Evolutionary conservation across 1,140 invertebrate genomes (phyloP).

Genomic region (Bombus polaris): DNA sequence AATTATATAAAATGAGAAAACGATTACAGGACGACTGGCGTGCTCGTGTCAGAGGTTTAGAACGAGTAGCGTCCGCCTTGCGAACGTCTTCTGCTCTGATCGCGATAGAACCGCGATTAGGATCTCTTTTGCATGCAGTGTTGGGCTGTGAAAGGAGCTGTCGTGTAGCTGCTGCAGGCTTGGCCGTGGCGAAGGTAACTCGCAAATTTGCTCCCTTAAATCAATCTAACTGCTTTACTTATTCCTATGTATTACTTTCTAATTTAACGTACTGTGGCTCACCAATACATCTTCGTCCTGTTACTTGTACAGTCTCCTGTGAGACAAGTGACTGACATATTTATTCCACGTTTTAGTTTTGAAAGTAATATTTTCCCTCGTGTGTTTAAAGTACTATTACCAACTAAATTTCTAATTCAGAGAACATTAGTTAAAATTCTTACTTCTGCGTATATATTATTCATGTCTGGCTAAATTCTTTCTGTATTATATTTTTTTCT

Average conservation of each 20-base stretch:
- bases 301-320: no score
- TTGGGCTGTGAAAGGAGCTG: conserved; percentile 85
- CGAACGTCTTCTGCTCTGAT: conserved; percentile 81
- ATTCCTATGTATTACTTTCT: neutral
- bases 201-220: conserved; percentile 31
- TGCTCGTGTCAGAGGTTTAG: conserved; percentile 83
- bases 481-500: no score
- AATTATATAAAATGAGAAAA: neutral
- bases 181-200: conserved; percentile 83
- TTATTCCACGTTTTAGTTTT: no score
- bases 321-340: no score
- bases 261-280: neutral
- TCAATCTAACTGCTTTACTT: conserved; percentile 35
- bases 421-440: no score
- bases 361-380: no score
- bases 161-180: conserved; percentile 84
- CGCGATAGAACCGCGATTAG: conserved; percentile 84
- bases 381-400: no score
- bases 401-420: no score
- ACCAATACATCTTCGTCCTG: neutral
- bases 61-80: conserved; percentile 83
- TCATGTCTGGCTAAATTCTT: no score
- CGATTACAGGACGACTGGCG: conserved; percentile 83
- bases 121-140: conserved; percentile 85
- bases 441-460: no score